Conservation (phyloP, 2,113 vertebrate species). For the Ptilonorhynchus violaceus region DNA sequence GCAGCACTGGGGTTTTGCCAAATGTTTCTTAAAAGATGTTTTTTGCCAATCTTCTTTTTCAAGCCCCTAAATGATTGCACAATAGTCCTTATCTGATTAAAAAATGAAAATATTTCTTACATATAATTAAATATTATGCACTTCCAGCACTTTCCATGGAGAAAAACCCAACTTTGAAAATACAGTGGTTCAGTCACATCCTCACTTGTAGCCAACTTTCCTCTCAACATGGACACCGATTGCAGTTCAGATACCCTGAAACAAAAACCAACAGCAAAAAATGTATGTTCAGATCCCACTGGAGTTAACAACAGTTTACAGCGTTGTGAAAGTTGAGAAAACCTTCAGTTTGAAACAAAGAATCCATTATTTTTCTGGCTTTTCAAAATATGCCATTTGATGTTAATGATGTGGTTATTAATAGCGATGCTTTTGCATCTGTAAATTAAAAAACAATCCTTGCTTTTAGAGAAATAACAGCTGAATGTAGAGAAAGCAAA, state of each 20-base stretch:
- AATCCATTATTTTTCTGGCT: neutral
- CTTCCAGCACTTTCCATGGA: neutral
- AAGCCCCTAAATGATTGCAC: neutral
- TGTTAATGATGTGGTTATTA: neutral
- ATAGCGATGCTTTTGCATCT: neutral
- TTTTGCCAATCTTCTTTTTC: neutral
- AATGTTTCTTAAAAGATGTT: neutral
- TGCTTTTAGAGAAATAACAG: neutral
- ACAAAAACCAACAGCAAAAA: neutral
- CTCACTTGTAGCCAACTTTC: neutral
- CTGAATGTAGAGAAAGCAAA: neutral
- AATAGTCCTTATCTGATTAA: neutral
- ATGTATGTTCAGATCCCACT: rapidly evolving
- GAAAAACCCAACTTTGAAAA: neutral
- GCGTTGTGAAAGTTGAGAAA: neutral
- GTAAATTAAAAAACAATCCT: neutral
- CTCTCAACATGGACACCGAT: neutral
- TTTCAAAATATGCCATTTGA: neutral
- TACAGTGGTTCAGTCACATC: neutral
- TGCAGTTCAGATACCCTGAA: neutral
- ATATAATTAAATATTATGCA: neutral
- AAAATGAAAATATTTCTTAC: neutral
- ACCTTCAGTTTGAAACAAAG: neutral
- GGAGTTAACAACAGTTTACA: neutral
- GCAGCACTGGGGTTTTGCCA: neutral